phyloP scores from a whole-genome alignment of 1,140 invertebrate species.

The Camponotus pennsylvanicus region DNA sequence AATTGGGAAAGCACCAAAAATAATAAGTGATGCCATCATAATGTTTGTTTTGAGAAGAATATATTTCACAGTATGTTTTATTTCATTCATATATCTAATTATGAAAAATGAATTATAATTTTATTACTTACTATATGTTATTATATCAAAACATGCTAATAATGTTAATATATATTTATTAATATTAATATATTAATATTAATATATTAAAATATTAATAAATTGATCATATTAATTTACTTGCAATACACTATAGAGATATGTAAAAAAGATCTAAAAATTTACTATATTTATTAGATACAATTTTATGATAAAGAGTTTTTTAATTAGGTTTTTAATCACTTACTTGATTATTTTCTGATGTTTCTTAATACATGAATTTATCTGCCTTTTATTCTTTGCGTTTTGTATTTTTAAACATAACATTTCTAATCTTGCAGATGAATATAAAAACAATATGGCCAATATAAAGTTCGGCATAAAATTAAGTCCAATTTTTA shows the following conservation, averaged over 20 bases:
- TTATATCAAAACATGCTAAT: background rate
- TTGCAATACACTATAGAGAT: background rate
- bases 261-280: background rate
- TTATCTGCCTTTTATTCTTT: constrained; percentile 11
- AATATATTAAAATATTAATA: background rate
- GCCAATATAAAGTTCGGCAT: constrained; percentile 74
- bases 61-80: background rate
- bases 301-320: background rate
- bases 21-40: background rate
- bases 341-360: constrained; percentile 66
- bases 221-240: background rate
- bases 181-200: background rate
- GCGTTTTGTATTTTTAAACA: constrained; percentile 49
- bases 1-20: constrained; percentile 14
- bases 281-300: background rate
- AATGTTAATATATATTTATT: background rate
- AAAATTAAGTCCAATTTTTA: constrained; percentile 69
- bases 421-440: constrained; percentile 75
- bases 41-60: background rate
- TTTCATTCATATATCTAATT: background rate
- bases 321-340: background rate
- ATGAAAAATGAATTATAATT: background rate
- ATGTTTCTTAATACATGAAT: constrained; percentile 64
- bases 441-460: constrained; percentile 72
- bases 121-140: background rate